These are phyloP conservation scores for Oncorhynchus nerka DNA, from an alignment of 2,113 vertebrate genomes.

Conservation along the genomic window DNA sequence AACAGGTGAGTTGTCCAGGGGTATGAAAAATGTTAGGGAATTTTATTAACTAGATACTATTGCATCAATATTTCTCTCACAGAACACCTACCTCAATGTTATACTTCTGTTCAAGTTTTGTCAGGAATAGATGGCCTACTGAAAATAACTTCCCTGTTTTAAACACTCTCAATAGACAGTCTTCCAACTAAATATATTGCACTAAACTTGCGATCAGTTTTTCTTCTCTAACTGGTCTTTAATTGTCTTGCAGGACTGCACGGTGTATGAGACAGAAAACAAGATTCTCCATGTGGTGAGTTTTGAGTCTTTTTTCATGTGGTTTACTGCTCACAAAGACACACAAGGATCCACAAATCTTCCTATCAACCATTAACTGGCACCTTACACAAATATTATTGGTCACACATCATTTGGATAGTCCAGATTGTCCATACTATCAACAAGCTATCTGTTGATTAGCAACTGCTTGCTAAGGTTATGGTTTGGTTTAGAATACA, in stretches of 20 bases:
- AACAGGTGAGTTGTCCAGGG: conserved; percentile 71
- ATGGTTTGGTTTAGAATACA: too few relatives aligned
- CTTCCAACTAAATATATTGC: background rate
- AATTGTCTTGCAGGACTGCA: conserved; percentile 69
- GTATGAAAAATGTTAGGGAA: background rate
- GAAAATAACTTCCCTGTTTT: background rate
- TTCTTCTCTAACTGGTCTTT: too few relatives aligned
- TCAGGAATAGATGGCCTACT: background rate
- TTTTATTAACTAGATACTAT: background rate
- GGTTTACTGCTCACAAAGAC: background rate
- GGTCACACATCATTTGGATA: too few relatives aligned
- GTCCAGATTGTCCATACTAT: too few relatives aligned
- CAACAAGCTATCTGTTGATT: too few relatives aligned
- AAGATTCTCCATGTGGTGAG: conserved; percentile 80
- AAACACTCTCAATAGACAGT: background rate
- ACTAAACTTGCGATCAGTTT: background rate
- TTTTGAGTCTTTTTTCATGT: conserved; percentile 18
- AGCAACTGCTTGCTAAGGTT: too few relatives aligned
- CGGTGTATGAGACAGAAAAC: conserved; percentile 78
- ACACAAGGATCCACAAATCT: background rate
- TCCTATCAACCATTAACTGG: too few relatives aligned
- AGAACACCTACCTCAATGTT: background rate
- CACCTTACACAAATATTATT: too few relatives aligned
- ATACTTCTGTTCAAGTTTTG: background rate
- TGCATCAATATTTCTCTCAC: background rate